Conservation (phyloP, 2,113 vertebrate genomes). For the Odocoileus hemionus region DNA sequence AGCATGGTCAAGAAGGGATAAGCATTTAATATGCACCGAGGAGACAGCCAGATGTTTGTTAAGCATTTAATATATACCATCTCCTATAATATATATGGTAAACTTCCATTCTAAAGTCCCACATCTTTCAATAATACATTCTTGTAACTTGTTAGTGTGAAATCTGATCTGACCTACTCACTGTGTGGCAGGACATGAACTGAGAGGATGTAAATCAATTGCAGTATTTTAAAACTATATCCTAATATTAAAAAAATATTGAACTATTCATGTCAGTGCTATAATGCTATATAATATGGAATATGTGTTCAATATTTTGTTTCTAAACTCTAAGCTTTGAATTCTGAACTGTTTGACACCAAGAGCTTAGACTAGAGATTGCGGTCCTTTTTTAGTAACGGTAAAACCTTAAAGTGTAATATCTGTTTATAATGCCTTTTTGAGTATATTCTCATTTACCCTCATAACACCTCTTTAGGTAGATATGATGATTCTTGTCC, state of each 20-base stretch:
- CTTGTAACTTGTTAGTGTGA: not conserved
- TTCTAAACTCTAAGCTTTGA: not conserved
- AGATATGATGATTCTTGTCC: not conserved
- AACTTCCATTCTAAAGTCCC: not conserved
- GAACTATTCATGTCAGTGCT: not conserved
- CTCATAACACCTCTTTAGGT: not conserved
- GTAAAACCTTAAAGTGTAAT: not conserved
- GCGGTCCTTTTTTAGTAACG: not conserved
- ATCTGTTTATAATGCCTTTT: not conserved
- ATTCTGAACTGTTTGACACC: not conserved
- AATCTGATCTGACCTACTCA: not conserved
- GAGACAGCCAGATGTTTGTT: not conserved
- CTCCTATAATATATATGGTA: not conserved
- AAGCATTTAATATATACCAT: not conserved
- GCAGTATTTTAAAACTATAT: not conserved
- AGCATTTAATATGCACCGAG: not conserved
- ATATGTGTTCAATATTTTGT: not conserved
- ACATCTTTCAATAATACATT: not conserved
- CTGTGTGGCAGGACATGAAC: not conserved
- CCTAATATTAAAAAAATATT: not conserved
- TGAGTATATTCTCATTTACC: not conserved
- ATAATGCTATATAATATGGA: not conserved
- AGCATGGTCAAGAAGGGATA: not conserved
- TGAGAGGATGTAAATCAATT: not conserved
- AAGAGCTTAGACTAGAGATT: not conserved